Evolutionary conservation across 2,888 invertebrate genomes (phyloP), one percentile per base, ranked within the genome.

Genomic region (Hypomecis atomaria): DNA sequence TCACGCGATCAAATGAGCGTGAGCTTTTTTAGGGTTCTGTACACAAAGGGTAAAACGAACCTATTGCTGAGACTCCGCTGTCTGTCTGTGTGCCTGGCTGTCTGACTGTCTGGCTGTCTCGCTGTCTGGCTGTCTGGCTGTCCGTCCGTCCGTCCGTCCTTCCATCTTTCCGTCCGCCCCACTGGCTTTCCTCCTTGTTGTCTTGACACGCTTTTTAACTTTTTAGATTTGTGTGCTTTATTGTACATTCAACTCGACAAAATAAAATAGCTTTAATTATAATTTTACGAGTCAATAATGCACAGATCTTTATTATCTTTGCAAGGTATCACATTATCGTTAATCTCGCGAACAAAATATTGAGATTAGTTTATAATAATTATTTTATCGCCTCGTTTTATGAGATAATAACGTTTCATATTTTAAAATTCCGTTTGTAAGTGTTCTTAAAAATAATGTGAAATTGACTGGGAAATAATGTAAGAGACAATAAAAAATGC

Each of bases 281-380:
- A 61, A 53, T 59, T 66, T 61, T 55, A 62, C 52, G 62, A 59
- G 50, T 47, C 23, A 43, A 62, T 66, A 62, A 62, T 52, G 38
- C 42, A 62, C 9, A 55, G 44, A 61, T 61, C 49, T 66, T 66
- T 57, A 42, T 55, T 59, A 59, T 45, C 59, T 59, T n/a, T 8
- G 43, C 37, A 40, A 45, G 59, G 23, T 53, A 40, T 52, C 36
- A 40, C 33, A 59, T 45, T 59, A 53, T 53, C 42, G 53, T 53
- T 53, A 53, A 42, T 42, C 33, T 42, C 1, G 52, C 23, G 23
- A 53, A 53, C 53, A 42, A 53, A 33, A 42, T 53, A 23, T 53
- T 34, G 53, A 42, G 53, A 42, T 33, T 42, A 23, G 13, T 11
- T 13, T 38, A 23, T 50, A 23, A 13, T 50, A 13, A 38, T 50